Base-by-base conservation (phyloP, 64 coral and sea anemone species). In the Trachythela sp. region DNA sequence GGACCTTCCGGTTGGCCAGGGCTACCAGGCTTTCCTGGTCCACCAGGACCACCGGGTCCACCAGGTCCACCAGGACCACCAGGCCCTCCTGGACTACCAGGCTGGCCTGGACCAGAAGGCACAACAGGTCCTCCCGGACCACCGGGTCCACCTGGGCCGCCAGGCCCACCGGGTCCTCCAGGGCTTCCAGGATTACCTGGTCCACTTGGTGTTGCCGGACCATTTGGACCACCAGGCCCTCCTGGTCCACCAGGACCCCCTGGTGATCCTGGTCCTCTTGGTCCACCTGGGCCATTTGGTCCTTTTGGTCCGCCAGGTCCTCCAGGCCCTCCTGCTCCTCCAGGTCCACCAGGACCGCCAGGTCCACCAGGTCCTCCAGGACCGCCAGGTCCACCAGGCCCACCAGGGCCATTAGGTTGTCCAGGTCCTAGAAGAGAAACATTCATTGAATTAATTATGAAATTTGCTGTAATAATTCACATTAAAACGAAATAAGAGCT, bases 1-100 rank as follows among this genome's bases (percentile, higher is more conserved):
- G 91, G 86, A 39, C 90, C 50, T 13, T 38, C 34, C 32, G 59
- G 42, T 42, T 60, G 7, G 22, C 67, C 27, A 24, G 94, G 94
- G n/a, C 94, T 90, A 17, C 94, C 94, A 15, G 94, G 94, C 34
- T 91, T 91, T 0, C 94, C 91, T 18, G 94, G 94, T 4, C 91
- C 91, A 40, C 91, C 91, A 27, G 59, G 59, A 68, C 42, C 42
- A 45, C 42, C 11, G 4, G 42, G 42, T 11, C 4, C 42, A 6
- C 4, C 42, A 6, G 42, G 42, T 45, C 42, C 42, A 45, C 11
- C 11, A 45, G 42, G 42, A 11, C 59, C 59, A 68, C 59, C 59
- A n/a, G 59, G 59, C 30, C 59, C 59, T 22, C 59, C 59, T 68
- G 59, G 59, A 4, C 59, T 14, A 68, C 59, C 59, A 68, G 59